Evolutionary conservation across 2,113 vertebrate species (phyloP), one percentile per base, ranked within the genome.

Genomic region (Cricetomys ansorgei): DNA sequence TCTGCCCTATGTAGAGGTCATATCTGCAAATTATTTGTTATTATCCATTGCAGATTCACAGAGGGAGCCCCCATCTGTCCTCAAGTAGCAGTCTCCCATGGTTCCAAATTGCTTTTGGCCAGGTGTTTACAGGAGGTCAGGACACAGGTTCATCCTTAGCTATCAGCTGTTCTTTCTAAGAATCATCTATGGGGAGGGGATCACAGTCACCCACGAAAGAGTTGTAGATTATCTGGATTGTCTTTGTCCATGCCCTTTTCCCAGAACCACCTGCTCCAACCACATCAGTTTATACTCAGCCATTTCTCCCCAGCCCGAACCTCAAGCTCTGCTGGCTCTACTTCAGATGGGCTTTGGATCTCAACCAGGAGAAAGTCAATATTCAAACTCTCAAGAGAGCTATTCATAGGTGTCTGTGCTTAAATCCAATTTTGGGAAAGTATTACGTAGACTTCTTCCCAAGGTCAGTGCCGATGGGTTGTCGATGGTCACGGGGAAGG

Each of bases 391-490:
- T 95, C 92, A 75, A 48, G 50, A 89, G 67, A 72, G 40, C 76
- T 90, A 86, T 89, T 80, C 67, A 76, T 87, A 79, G 88, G 55
- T 79, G 55, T 27, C 65, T 67, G 8, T 77, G 27, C 40, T 55
- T 95, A 86, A 62, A 57, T 87, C 86, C 34, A 76, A 48, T 90
- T 92, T 75, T 81, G 80, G 72, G 70, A 85, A 96, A 72, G 31
- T 77, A 19, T 84, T 62, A 88, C 75, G 31, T 27, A 86, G 55
- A 55, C 48, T 79, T 19, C 89, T 90, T 13, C 23, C 7, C 67
- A 95, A 91, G 88, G 27, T 83, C 48, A 62, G 37, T 69, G 48
- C 40, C 40, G 65, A 13, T 93, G 70, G 79, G 81, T 65, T 64
- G 40, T 90, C 34, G 86, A 89, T 40, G 79, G 55, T 45, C 64